These are phyloP conservation scores for Epinephelus fuscoguttatus DNA, from an alignment of 2,113 vertebrate genomes.

Conservation along the genomic window DNA sequence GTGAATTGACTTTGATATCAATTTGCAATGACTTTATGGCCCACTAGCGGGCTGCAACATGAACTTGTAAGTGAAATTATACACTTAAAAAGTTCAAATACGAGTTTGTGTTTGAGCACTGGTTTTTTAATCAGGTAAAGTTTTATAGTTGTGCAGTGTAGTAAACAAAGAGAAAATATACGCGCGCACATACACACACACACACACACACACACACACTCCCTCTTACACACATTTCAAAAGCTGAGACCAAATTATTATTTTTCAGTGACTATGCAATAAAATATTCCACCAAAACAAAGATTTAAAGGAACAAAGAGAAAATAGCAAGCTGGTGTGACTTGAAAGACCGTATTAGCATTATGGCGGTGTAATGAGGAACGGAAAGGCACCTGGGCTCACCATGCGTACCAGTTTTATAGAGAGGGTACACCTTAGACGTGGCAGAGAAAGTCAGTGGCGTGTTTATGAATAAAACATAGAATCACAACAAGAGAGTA, in stretches of 20 bases:
- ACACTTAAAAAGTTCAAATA: not conserved
- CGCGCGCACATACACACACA: not conserved
- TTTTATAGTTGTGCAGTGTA: not conserved
- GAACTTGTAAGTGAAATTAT: not conserved
- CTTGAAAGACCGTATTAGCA: constrained; percentile 27
- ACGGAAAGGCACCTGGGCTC: constrained; percentile 1
- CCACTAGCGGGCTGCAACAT: not conserved
- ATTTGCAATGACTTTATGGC: not conserved
- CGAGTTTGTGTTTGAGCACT: not conserved
- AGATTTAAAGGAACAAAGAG: not conserved
- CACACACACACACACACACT: too few relatives aligned
- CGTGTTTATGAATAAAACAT: constrained; percentile 60
- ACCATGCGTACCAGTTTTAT: not conserved
- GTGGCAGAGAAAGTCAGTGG: not conserved
- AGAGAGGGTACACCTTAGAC: not conserved
- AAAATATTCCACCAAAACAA: constrained; percentile 1
- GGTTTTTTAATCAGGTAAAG: not conserved
- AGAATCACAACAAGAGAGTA: not conserved
- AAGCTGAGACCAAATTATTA: not conserved
- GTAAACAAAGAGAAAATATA: not conserved
- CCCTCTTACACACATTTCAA: not conserved
- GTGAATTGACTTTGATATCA: not conserved
- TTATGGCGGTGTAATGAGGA: constrained; percentile 24
- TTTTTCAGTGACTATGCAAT: constrained; percentile 8
- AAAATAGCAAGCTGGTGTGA: not conserved